phyloP scores from a whole-genome alignment of 2,797 vertebrate genomes.

The Adelosebastes latens region DNA sequence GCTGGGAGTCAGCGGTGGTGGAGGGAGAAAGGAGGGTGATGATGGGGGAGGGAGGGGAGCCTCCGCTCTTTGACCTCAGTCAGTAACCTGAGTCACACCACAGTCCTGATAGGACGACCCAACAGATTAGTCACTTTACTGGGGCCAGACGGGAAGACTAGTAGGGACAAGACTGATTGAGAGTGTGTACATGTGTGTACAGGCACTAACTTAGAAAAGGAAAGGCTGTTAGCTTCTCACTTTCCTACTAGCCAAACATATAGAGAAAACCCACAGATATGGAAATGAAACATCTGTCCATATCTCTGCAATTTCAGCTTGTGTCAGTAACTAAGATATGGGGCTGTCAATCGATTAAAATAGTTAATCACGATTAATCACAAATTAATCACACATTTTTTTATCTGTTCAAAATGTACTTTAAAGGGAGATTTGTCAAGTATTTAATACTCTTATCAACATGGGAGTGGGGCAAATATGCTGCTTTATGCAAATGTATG shows the following conservation, averaged over 20 bases:
- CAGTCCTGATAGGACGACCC: slow-evolving; percentile 59
- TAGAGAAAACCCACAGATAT: neutral
- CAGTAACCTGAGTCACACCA: slow-evolving; percentile 73
- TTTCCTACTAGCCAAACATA: neutral
- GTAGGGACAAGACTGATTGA: neutral
- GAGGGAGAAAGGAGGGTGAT: slow-evolving; percentile 44
- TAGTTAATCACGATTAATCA: no score
- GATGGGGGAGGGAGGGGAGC: slow-evolving; percentile 63
- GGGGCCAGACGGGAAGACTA: slow-evolving; percentile 51
- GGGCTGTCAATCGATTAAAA: no score
- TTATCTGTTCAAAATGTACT: no score
- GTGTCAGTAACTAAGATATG: no score
- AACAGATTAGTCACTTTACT: slow-evolving; percentile 76
- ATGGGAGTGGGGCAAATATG: no score
- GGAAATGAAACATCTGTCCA: neutral
- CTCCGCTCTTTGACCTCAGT: slow-evolving; percentile 70
- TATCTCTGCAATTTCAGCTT: neutral
- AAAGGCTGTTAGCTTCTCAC: neutral
- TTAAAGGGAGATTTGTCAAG: no score
- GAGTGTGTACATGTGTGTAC: neutral
- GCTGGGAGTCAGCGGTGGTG: slow-evolving; percentile 50
- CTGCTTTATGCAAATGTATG: no score
- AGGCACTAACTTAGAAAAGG: neutral
- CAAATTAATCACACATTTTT: no score
- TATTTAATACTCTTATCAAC: no score